These are phyloP conservation scores for Boulengeromyrus knoepffleri DNA, from an alignment of 2,113 vertebrate species.

Conservation along the genomic window DNA sequence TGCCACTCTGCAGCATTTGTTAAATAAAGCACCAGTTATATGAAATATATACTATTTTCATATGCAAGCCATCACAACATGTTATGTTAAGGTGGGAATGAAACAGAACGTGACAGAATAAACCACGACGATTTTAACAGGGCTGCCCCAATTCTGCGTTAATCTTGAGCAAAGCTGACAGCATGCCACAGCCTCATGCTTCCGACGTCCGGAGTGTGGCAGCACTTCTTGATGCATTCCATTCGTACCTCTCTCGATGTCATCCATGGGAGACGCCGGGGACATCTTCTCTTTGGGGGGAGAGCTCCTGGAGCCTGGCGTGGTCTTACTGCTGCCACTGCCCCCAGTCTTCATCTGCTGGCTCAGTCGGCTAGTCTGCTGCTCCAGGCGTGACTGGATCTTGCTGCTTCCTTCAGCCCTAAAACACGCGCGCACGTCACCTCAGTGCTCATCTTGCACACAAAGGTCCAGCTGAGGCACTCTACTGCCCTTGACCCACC, in stretches of 20 bases:
- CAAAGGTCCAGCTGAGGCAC: too few relatives aligned
- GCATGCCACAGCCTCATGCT: not conserved
- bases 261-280: constrained; percentile 80
- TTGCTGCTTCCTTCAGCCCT: constrained; percentile 95
- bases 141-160: not conserved
- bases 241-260: constrained; percentile 86
- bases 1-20: not conserved
- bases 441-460: not conserved
- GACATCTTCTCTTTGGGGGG: constrained; percentile 72
- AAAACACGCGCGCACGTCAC: not conserved
- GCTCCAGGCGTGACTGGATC: constrained; percentile 75
- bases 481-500: constrained; percentile 51
- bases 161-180: not conserved
- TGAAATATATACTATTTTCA: not conserved
- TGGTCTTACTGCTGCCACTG: constrained; percentile 58
- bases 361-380: constrained; percentile 60
- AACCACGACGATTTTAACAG: not conserved
- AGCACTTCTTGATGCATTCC: not conserved
- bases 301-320: constrained; percentile 64
- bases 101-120: not conserved
- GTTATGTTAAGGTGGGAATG: not conserved
- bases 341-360: constrained; percentile 68
- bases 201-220: not conserved
- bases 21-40: not conserved
- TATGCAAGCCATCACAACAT: not conserved